Base-by-base conservation (phyloP, 1,140 invertebrate species). In the Drosophila setifemur region DNA sequence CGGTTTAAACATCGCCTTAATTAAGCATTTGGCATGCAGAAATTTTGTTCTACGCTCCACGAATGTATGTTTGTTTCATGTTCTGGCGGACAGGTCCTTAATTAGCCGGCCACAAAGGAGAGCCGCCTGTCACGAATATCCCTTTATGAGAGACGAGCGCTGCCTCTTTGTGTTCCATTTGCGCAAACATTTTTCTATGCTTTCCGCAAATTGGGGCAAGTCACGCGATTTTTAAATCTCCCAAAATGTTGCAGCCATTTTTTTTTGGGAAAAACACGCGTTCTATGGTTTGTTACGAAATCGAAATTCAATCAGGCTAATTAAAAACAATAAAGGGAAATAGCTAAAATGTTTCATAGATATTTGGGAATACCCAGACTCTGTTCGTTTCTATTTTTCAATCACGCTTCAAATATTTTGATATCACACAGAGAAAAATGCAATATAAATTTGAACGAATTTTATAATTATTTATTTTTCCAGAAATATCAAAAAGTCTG, bases 291-390 rank as follows among this genome's bases (percentile, higher is more conserved):
- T 37, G 39, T 76, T 73, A 35, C 19, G 12, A 45, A 44, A 82
- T 53, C 54, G 57, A 73, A 79, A 88, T 70, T 73, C 83, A 88
- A 88, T 88, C 78, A 88, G 76, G 54, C 49, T 85, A 88, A 88
- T 88, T 88, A 88, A 88, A 81, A 83, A 54, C 74, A 88, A 88
- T 88, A 74, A 76, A 83, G 29, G 50, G 8, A 39, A 50, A 31
- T 23, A n/a, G 18, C 19, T 3, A 14, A 5, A 14, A 37, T 42
- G 7, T 35, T 43, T 28, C 16, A 16, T 33, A 11, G 39, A 50
- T 28, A 43, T 40, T 29, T 42, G 29, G 19, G 9, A 2, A 19
- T 12, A 9, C 7, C 12, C 14, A 23, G 5, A 26, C 16, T 6
- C n/a, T n/a, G 9, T 6, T 18, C 9, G 31, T 26, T 11, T 50